These are phyloP conservation scores for Poeciliopsis retropinna DNA, from an alignment of 2,113 vertebrate species.

Conservation along the genomic window DNA sequence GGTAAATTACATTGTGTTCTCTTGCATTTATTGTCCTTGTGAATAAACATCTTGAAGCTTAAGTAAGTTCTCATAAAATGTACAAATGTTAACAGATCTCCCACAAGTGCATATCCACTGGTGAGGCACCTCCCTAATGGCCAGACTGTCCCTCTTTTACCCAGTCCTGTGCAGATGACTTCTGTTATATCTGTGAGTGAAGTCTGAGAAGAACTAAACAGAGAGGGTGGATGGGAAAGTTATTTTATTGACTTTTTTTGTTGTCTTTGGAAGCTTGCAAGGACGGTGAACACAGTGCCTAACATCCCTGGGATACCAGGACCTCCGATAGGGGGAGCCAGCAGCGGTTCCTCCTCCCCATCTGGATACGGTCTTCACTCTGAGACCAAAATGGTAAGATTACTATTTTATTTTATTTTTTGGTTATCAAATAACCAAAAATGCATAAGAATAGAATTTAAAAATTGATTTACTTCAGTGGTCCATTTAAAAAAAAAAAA, in stretches of 20 bases:
- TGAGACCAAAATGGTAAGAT: slow-evolving; percentile 92
- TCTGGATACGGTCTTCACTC: slow-evolving; percentile 87
- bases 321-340: slow-evolving; percentile 85
- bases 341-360: slow-evolving; percentile 88
- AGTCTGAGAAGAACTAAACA: background rate
- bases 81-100: slow-evolving; percentile 83
- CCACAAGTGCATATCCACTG: slow-evolving; percentile 86
- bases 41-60: slow-evolving; percentile 1
- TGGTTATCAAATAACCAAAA: background rate
- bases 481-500: background rate
- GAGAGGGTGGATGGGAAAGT: background rate
- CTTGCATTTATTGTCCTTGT: slow-evolving; percentile 14
- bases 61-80: background rate
- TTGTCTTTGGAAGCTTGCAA: slow-evolving; percentile 81
- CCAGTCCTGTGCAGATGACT: slow-evolving; percentile 91
- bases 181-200: slow-evolving; percentile 97
- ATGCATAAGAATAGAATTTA: background rate
- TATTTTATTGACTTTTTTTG: slow-evolving; percentile 6
- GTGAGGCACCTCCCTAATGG: slow-evolving; percentile 97
- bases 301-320: slow-evolving; percentile 96
- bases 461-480: background rate
- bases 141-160: slow-evolving; percentile 91
- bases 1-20: slow-evolving; percentile 76
- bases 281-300: slow-evolving; percentile 88
- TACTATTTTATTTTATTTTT: background rate